phyloP scores from a whole-genome alignment of 2,113 vertebrate species.

The Mustelus asterias region DNA sequence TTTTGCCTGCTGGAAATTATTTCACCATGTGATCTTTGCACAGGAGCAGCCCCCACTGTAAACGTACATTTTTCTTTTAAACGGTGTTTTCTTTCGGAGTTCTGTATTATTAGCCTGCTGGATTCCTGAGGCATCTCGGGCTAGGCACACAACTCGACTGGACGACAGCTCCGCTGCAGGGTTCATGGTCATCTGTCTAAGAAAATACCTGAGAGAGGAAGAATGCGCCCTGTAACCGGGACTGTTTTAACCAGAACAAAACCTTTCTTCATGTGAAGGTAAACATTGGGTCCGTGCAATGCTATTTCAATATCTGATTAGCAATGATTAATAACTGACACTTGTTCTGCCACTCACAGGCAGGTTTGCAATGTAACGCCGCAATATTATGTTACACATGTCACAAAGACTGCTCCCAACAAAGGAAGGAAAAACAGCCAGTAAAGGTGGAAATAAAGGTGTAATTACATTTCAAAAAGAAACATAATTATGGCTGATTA shows the following conservation, averaged over 20 bases:
- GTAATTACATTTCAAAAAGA: not conserved
- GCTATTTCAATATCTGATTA: constrained; percentile 19
- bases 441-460: not conserved
- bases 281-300: not conserved
- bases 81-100: no score
- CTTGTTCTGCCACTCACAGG: not conserved
- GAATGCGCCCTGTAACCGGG: not conserved
- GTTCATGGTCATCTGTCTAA: constrained; percentile 8
- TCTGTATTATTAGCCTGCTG: not conserved
- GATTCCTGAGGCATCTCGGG: not conserved
- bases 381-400: not conserved
- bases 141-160: not conserved
- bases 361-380: not conserved
- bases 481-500: constrained; percentile 10
- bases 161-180: not conserved
- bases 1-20: constrained; percentile 23
- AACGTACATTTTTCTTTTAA: not conserved
- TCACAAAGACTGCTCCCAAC: not conserved
- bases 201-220: not conserved
- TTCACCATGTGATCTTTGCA: constrained; percentile 1
- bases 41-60: constrained; percentile 7
- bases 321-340: constrained; percentile 21
- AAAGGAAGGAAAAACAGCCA: not conserved
- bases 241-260: not conserved
- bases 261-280: constrained; percentile 13